These are phyloP conservation scores for Menidia menidia DNA, from an alignment of 2,797 vertebrate species.

Conservation along the genomic window DNA sequence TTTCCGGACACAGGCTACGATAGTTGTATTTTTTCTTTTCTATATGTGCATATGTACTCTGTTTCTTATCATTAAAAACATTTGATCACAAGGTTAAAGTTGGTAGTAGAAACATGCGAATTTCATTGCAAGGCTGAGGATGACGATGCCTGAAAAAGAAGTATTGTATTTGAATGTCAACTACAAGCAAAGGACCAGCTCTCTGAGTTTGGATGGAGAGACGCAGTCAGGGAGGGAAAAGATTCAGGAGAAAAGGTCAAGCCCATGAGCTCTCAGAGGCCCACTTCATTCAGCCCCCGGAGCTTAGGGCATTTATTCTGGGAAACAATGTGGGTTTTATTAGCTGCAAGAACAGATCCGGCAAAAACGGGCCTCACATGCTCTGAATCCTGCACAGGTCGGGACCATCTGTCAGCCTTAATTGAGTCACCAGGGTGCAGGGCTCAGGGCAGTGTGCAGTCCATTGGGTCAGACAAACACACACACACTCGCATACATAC, in stretches of 20 bases:
- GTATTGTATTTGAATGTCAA: slow-evolving; percentile 73
- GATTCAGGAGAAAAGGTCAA: slow-evolving; percentile 77
- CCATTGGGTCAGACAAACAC: slow-evolving; percentile 71
- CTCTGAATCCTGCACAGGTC: slow-evolving; percentile 83
- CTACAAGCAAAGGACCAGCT: slow-evolving; percentile 58
- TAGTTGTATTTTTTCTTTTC: slow-evolving; percentile 36
- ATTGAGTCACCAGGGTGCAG: slow-evolving; percentile 81
- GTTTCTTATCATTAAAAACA: slow-evolving; percentile 51
- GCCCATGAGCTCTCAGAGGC: slow-evolving; percentile 72
- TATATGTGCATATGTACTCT: slow-evolving; percentile 26
- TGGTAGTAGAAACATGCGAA: slow-evolving; percentile 49
- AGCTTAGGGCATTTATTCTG: slow-evolving; percentile 77
- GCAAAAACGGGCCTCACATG: slow-evolving; percentile 76
- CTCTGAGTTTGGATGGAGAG: slow-evolving; percentile 62
- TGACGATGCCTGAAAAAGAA: slow-evolving; percentile 69
- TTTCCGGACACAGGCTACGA: slow-evolving; percentile 31
- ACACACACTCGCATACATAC: slow-evolving; percentile 41
- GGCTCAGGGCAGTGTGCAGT: slow-evolving; percentile 64
- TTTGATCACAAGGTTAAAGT: slow-evolving; percentile 47
- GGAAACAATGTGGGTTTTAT: slow-evolving; percentile 82
- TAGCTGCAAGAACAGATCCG: slow-evolving; percentile 76
- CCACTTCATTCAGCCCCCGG: slow-evolving; percentile 71
- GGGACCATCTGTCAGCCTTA: slow-evolving; percentile 82
- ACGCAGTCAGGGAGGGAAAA: slow-evolving; percentile 67
- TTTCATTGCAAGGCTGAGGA: slow-evolving; percentile 68